phyloP scores from a whole-genome alignment of 2,113 vertebrate genomes.

The Catharus bicknelli region DNA sequence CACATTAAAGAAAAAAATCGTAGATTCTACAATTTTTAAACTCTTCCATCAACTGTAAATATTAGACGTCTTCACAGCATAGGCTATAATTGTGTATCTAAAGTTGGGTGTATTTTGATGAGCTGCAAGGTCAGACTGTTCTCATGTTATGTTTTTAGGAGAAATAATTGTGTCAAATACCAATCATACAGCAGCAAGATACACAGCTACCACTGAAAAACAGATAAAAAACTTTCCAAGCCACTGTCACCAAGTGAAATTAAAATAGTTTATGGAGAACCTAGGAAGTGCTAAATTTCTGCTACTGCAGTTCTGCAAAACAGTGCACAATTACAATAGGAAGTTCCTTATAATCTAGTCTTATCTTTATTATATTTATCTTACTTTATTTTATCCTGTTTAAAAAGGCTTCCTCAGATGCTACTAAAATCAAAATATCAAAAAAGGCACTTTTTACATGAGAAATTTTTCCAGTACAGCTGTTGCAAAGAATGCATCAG shows the following conservation, averaged over 20 bases:
- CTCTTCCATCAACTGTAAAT: not conserved
- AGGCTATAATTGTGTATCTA: not conserved
- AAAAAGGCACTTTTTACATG: not conserved
- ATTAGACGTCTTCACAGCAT: not conserved
- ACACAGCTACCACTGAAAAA: not conserved
- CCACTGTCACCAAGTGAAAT: not conserved
- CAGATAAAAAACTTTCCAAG: constrained; percentile 9
- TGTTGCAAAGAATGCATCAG: not conserved
- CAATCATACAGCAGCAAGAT: not conserved
- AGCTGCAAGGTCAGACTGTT: not conserved
- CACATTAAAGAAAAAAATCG: not conserved
- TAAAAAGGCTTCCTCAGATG: not conserved
- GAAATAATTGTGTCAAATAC: not conserved
- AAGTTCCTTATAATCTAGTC: not conserved
- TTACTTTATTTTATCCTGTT: not conserved
- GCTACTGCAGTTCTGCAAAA: not conserved
- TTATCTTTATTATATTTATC: constrained; percentile 19
- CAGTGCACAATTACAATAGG: not conserved
- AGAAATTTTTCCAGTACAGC: not conserved
- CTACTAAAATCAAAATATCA: not conserved
- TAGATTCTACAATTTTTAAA: not conserved
- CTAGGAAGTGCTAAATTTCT: not conserved
- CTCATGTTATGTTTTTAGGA: not conserved
- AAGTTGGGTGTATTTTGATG: not conserved
- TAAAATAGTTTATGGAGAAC: not conserved